A percentile compares a stretch with the other conserved stretches of the same genome.
Evolutionary conservation across 1,140 invertebrate genomes (phyloP).

Genomic region (Phenacoccus solenopsis): DNA sequence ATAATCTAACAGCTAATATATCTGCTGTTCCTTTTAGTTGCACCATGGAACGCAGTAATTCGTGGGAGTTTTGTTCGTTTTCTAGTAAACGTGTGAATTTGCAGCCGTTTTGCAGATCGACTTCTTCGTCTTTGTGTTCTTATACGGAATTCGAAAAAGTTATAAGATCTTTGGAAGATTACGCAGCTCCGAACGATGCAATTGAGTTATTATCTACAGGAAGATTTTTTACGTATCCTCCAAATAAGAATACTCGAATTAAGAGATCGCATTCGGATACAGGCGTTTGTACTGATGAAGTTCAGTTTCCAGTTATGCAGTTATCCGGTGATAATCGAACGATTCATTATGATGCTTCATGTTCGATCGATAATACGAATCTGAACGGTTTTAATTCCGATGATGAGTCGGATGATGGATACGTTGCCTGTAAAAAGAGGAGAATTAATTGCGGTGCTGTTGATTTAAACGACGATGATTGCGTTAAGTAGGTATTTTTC

Average conservation of each 20-base stretch:
- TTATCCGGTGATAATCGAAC: too few relatives aligned
- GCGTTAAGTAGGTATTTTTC: background rate
- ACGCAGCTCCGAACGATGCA: background rate
- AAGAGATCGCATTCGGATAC: background rate
- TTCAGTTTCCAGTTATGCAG: too few relatives aligned
- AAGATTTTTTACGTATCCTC: background rate
- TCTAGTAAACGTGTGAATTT: background rate
- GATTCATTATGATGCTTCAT: too few relatives aligned
- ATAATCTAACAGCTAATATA: background rate
- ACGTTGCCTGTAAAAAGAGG: background rate
- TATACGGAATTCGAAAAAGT: background rate
- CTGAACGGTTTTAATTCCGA: too few relatives aligned
- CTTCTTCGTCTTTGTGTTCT: background rate
- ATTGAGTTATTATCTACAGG: background rate
- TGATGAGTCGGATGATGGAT: background rate
- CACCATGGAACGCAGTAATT: slow-evolving; percentile 4
- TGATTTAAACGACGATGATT: background rate
- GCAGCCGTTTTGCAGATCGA: background rate
- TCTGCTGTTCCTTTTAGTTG: background rate
- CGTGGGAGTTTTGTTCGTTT: background rate
- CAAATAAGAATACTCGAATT: background rate
- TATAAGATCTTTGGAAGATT: background rate
- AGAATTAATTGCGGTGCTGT: background rate
- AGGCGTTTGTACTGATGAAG: too few relatives aligned
- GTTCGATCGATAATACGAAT: too few relatives aligned